Evolutionary conservation across 2,888 invertebrate genomes (phyloP).

Genomic region (Lordiphosa fenestrarum): DNA sequence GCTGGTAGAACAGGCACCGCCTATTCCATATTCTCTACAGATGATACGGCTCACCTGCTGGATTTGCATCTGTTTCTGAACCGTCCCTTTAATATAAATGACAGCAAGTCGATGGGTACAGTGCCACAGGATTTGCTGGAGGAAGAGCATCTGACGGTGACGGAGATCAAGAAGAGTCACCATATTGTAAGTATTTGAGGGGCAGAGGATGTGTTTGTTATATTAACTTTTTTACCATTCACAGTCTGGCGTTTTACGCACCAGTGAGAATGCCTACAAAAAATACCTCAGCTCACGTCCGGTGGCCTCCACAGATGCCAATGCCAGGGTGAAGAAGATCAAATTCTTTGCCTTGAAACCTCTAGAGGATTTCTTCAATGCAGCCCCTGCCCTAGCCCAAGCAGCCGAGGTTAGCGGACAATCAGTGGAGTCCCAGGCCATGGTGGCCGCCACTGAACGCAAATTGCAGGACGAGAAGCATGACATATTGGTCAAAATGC

Average conservation of each 20-base stretch:
- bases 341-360: constrained; percentile 84
- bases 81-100: constrained; percentile 83
- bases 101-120: constrained; percentile 82
- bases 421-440: constrained; percentile 82
- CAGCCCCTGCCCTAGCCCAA: constrained; percentile 78
- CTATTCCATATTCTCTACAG: constrained; percentile 92
- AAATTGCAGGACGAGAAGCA: constrained; percentile 75
- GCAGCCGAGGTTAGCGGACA: constrained; percentile 72
- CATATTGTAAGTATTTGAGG: constrained; percentile 84
- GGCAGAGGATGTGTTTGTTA: no score
- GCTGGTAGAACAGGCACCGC: constrained; percentile 96
- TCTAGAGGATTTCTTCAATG: constrained; percentile 74
- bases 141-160: constrained; percentile 89
- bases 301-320: constrained; percentile 92
- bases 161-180: constrained; percentile 86
- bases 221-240: not conserved
- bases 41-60: constrained; percentile 95
- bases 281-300: constrained; percentile 94
- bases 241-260: constrained; percentile 85
- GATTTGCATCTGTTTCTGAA: constrained; percentile 97
- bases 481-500: constrained; percentile 77
- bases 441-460: constrained; percentile 66
- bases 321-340: constrained; percentile 90
- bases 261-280: constrained; percentile 93
- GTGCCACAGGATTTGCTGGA: constrained; percentile 92